phyloP scores from a whole-genome alignment of 2,113 vertebrate genomes.

The Colinus virginianus region DNA sequence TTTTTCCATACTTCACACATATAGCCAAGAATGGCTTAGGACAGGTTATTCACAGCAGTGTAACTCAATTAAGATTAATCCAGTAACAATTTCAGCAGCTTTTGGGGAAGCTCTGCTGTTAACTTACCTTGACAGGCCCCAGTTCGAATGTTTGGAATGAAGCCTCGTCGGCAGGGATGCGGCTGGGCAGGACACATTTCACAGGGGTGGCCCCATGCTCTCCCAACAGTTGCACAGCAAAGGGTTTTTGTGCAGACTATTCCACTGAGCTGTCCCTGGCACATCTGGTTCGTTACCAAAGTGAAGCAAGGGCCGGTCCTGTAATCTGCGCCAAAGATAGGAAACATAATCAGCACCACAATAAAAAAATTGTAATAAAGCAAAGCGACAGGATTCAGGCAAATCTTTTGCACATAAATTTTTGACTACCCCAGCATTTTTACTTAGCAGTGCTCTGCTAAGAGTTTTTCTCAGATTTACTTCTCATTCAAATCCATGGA shows the following conservation, averaged over 20 bases:
- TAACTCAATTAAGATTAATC: slow-evolving; percentile 83
- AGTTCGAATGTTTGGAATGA: slow-evolving; percentile 95
- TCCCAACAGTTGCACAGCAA: slow-evolving; percentile 96
- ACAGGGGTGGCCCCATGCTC: slow-evolving; percentile 98
- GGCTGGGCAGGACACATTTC: slow-evolving; percentile 98
- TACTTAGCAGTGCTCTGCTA: neutral
- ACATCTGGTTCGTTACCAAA: slow-evolving; percentile 98
- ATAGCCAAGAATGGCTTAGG: slow-evolving; percentile 79
- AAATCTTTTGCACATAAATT: neutral
- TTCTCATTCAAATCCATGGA: neutral
- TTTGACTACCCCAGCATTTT: neutral
- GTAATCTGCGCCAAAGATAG: slow-evolving; percentile 86
- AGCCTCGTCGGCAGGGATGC: slow-evolving; percentile 94
- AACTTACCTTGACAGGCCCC: slow-evolving; percentile 96
- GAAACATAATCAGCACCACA: slow-evolving; percentile 11
- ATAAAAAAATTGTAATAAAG: neutral
- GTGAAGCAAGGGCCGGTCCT: slow-evolving; percentile 97
- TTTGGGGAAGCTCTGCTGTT: slow-evolving; percentile 21
- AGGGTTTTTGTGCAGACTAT: slow-evolving; percentile 98
- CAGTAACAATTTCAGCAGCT: slow-evolving; percentile 69
- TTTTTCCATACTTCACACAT: slow-evolving; percentile 78
- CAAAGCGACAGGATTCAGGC: neutral
- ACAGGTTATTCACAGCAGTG: slow-evolving; percentile 80
- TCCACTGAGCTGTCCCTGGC: slow-evolving; percentile 96
- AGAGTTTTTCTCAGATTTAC: neutral